These are phyloP conservation scores for Halcyon badia DNA, from an alignment of 2,797 vertebrate species.

Conservation along the genomic window DNA sequence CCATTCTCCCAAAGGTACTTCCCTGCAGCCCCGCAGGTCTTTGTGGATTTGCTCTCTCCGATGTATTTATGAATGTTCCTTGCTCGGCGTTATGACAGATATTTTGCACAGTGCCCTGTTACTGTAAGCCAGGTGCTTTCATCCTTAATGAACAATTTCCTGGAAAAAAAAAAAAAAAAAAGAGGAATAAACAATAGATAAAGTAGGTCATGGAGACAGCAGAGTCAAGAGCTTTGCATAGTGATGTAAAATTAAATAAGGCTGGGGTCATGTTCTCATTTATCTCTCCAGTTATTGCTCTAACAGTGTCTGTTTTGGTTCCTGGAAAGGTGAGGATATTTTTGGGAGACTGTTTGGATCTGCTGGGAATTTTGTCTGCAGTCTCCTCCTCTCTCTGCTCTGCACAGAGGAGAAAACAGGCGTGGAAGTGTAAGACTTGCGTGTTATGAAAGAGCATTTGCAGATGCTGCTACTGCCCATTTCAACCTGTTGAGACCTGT, in stretches of 20 bases:
- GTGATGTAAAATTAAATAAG: conserved; percentile 68
- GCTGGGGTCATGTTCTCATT: conserved; percentile 21
- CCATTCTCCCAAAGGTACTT: not conserved
- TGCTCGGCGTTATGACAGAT: conserved; percentile 38
- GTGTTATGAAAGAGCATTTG: not conserved
- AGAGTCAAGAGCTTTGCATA: conserved; percentile 40
- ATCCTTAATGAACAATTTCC: conserved; percentile 79
- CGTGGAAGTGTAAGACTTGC: not conserved
- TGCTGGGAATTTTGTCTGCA: not conserved
- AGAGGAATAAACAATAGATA: conserved; percentile 74
- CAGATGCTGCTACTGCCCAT: not conserved
- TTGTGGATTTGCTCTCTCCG: conserved; percentile 48
- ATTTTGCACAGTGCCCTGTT: conserved; percentile 70
- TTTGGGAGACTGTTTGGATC: not conserved
- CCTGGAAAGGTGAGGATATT: conserved; percentile 46
- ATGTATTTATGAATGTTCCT: conserved; percentile 68
- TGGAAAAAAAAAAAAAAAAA: conserved; percentile 66
- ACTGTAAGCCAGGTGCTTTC: conserved; percentile 82
- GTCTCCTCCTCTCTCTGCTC: not conserved
- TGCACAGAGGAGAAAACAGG: not conserved
- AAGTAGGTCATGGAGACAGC: conserved; percentile 60
- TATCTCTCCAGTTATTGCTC: not conserved
- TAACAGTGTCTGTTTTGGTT: not conserved
- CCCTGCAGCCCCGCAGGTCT: conserved; percentile 41
- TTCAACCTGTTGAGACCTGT: accelerated